phyloP scores from a whole-genome alignment of 2,113 vertebrate species.

The Bostrychus sinensis region DNA sequence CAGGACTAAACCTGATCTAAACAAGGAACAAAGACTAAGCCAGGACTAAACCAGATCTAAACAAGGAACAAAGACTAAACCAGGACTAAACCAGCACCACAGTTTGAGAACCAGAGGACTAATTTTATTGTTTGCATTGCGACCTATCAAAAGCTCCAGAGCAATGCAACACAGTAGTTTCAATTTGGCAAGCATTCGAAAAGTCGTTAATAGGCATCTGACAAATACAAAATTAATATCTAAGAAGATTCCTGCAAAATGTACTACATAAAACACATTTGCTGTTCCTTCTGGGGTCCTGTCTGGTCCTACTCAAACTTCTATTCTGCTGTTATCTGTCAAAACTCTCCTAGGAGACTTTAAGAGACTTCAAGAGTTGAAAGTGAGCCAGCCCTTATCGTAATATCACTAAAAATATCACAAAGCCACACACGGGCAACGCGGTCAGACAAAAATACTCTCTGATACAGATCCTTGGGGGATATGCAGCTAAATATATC shows the following conservation, averaged over 20 bases:
- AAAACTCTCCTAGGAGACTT: conserved; percentile 15
- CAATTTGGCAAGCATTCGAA: background rate
- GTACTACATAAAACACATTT: background rate
- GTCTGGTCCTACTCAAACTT: conserved; percentile 6
- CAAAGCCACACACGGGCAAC: conserved; percentile 43
- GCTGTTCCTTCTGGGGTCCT: background rate
- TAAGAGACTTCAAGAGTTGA: conserved; percentile 25
- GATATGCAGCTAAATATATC: conserved; percentile 63
- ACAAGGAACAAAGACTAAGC: too few species aligned
- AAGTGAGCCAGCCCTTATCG: conserved; percentile 28
- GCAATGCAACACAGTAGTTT: too few species aligned
- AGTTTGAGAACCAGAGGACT: too few species aligned
- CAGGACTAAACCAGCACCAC: too few species aligned
- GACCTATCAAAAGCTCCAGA: too few species aligned
- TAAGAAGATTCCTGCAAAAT: background rate
- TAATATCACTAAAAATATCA: conserved; percentile 49
- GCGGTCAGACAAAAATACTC: conserved; percentile 60
- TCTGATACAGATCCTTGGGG: conserved; percentile 38
- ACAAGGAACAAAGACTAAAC: too few species aligned
- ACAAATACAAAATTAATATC: background rate
- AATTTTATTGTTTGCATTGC: too few species aligned
- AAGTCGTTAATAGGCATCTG: too few species aligned
- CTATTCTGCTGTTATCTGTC: conserved; percentile 16
- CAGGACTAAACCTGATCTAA: too few species aligned
- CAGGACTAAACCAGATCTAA: too few species aligned